phyloP scores from a whole-genome alignment of 2,797 vertebrate species.

The Chiloscyllium punctatum region DNA sequence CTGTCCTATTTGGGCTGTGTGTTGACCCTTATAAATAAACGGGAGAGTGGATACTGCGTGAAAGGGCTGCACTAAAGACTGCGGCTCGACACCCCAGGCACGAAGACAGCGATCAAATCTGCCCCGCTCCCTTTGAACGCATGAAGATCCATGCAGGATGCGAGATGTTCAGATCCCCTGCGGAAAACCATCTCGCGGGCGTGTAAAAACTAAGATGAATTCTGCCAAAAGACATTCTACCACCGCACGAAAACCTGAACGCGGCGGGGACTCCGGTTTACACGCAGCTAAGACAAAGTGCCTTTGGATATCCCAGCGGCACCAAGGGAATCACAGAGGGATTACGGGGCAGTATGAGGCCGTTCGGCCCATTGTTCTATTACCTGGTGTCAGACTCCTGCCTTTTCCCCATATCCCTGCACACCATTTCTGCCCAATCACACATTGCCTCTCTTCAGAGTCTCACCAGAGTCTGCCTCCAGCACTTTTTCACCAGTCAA shows the following conservation, averaged over 20 bases:
- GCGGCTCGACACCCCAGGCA: constrained; percentile 58
- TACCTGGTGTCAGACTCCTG: no score
- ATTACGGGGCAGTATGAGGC: no score
- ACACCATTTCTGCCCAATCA: no score
- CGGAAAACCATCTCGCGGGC: not conserved
- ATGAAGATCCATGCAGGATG: not conserved
- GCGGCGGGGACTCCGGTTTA: not conserved
- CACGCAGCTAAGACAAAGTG: not conserved
- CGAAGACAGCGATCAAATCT: constrained; percentile 82
- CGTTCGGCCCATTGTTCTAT: no score
- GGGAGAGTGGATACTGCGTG: constrained; percentile 67
- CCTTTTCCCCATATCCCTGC: no score
- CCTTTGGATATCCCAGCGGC: not conserved
- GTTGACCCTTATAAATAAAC: constrained; percentile 67
- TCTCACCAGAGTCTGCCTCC: no score
- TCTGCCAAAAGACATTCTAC: not conserved
- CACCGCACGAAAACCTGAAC: not conserved
- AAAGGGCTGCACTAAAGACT: constrained; percentile 62
- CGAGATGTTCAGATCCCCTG: not conserved
- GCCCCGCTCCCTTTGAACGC: constrained; percentile 53
- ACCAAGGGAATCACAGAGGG: no score
- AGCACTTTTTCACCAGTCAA: no score
- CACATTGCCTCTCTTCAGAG: no score
- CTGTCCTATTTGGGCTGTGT: constrained; percentile 55
- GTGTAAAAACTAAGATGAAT: not conserved